A percentile compares a stretch with the other conserved stretches of the same genome.
Conservation (phyloP, 1,140 invertebrate species). For the Cecropterus lyciades region DNA sequence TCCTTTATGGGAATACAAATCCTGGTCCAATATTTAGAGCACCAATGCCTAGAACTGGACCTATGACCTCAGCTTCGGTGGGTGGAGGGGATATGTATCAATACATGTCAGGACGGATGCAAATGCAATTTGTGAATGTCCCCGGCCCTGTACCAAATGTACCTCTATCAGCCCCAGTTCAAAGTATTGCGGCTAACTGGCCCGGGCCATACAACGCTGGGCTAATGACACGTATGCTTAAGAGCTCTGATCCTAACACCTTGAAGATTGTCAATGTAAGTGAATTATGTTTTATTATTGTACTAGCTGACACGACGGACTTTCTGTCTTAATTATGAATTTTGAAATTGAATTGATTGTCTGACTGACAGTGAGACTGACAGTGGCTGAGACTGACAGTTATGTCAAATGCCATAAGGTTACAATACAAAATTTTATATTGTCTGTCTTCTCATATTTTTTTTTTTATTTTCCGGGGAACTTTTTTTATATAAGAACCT, state of each 20-base stretch:
- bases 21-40: conserved; percentile 13
- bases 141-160: conserved; percentile 16
- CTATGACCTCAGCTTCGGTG: conserved; percentile 3
- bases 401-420: too few species aligned
- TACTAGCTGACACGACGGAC: too few species aligned
- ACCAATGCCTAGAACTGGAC: conserved; percentile 23
- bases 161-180: conserved; percentile 6
- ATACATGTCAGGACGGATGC: conserved; percentile 21
- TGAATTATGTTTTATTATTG: conserved; percentile 20
- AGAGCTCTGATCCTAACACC: conserved; percentile 34
- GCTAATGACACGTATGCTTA: conserved; percentile 30
- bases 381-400: too few species aligned
- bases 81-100: too few species aligned
- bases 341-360: too few species aligned
- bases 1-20: background rate
- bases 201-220: background rate
- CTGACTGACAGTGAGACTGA: too few species aligned
- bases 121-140: conserved; percentile 6
- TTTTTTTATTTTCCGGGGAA: too few species aligned
- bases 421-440: too few species aligned
- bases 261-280: conserved; percentile 46
- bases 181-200: background rate
- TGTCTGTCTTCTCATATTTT: too few species aligned
- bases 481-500: too few species aligned
- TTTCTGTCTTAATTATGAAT: too few species aligned